Evolutionary conservation across 2,888 invertebrate genomes (phyloP).

Genomic region (Caenorhabditis sp.): DNA sequence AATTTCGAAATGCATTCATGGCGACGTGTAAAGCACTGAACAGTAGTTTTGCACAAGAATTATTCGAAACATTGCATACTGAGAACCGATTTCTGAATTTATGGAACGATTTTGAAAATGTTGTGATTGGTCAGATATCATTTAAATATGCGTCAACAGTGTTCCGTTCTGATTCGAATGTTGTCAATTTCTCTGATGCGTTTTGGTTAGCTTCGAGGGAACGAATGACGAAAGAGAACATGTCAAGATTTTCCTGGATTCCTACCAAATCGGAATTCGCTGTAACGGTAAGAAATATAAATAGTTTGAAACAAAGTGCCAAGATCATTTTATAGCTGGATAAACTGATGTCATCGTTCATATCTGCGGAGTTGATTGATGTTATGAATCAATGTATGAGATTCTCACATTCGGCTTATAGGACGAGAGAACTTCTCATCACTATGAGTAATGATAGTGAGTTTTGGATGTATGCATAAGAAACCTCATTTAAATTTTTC

Average conservation of each 20-base stretch:
- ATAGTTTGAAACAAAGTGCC: too few relatives aligned
- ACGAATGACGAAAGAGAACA: slow-evolving; percentile 28
- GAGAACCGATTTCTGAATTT: slow-evolving; percentile 29
- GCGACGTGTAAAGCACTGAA: slow-evolving; percentile 15
- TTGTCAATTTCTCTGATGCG: slow-evolving; percentile 29
- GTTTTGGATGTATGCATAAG: background rate
- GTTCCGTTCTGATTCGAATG: slow-evolving; percentile 32
- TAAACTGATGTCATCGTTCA: slow-evolving; percentile 21
- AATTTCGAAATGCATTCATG: slow-evolving; percentile 26
- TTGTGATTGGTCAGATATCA: slow-evolving; percentile 32
- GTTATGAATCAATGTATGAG: slow-evolving; percentile 42
- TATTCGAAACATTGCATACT: slow-evolving; percentile 22
- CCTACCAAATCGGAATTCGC: slow-evolving; percentile 29
- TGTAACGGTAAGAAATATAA: slow-evolving; percentile 1
- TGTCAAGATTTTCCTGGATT: slow-evolving; percentile 32
- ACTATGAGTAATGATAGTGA: slow-evolving; percentile 39
- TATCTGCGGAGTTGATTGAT: slow-evolving; percentile 22
- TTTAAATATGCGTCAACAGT: slow-evolving; percentile 27
- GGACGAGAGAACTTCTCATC: slow-evolving; percentile 32
- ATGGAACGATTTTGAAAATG: slow-evolving; percentile 39
- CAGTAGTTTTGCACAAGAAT: slow-evolving; percentile 20
- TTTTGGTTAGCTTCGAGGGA: slow-evolving; percentile 33
- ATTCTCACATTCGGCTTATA: slow-evolving; percentile 29
- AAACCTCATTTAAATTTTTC: background rate
- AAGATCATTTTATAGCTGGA: too few relatives aligned